phyloP scores from a whole-genome alignment of 2,113 vertebrate genomes.

The Tonatia bakeri region DNA sequence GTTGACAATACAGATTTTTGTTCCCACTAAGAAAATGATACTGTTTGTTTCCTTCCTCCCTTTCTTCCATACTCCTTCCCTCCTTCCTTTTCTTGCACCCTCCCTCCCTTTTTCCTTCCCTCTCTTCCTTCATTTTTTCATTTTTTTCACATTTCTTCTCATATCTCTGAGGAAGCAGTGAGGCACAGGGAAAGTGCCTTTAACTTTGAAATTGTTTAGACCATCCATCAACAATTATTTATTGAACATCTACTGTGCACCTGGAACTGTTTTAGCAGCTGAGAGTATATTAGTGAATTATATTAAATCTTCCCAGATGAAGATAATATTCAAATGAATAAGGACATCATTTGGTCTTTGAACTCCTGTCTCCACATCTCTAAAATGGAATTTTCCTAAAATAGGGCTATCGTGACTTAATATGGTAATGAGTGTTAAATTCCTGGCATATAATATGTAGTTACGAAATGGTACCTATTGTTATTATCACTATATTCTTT shows the following conservation, averaged over 20 bases:
- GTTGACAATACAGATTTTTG: background rate
- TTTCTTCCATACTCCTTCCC: accelerated
- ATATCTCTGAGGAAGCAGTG: background rate
- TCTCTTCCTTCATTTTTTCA: background rate
- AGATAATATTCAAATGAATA: background rate
- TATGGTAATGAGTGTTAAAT: background rate
- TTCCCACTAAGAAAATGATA: background rate
- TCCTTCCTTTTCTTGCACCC: accelerated
- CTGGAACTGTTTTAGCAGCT: background rate
- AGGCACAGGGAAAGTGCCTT: background rate
- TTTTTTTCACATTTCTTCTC: background rate
- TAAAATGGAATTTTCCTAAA: background rate
- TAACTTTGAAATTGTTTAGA: background rate
- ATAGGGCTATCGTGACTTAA: background rate
- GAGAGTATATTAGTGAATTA: background rate
- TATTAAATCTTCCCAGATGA: background rate
- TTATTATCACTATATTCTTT: background rate
- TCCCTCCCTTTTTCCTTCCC: background rate
- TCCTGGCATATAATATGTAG: background rate
- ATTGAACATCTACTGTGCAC: background rate
- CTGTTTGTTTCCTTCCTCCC: background rate
- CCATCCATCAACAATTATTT: background rate
- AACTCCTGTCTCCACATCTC: background rate
- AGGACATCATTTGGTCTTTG: background rate
- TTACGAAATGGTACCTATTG: background rate